Evolutionary conservation across 2,113 vertebrate genomes (phyloP).

Genomic region (Pipa parva): DNA sequence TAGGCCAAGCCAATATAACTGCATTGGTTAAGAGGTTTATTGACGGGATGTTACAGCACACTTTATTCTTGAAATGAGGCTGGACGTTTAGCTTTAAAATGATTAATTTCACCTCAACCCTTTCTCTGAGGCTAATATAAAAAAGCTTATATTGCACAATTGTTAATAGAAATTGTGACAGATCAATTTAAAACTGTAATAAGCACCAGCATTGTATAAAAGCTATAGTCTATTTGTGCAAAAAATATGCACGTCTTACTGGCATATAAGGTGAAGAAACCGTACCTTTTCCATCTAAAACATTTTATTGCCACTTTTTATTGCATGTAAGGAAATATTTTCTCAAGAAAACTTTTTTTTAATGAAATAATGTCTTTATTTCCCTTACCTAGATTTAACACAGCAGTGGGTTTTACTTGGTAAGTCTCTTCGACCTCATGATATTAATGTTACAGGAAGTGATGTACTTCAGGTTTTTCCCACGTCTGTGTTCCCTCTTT

Average conservation of each 20-base stretch:
- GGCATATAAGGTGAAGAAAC: neutral
- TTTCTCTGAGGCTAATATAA: slow-evolving; percentile 13
- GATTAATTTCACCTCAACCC: slow-evolving; percentile 10
- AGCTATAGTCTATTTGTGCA: neutral
- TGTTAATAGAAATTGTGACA: slow-evolving; percentile 13
- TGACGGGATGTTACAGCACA: slow-evolving; percentile 1
- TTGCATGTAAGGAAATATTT: no score
- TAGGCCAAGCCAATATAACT: slow-evolving; percentile 7
- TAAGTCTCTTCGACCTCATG: no score
- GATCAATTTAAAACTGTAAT: slow-evolving; percentile 17
- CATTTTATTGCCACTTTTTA: no score
- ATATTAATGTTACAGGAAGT: no score
- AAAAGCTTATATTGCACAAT: slow-evolving; percentile 10
- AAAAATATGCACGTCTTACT: neutral
- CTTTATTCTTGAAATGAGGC: slow-evolving; percentile 11
- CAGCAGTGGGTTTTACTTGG: no score
- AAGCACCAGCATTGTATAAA: neutral
- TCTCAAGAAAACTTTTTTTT: no score
- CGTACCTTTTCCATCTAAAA: neutral
- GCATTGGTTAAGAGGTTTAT: slow-evolving; percentile 5
- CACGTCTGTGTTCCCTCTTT: no score
- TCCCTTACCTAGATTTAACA: no score
- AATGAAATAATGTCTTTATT: no score
- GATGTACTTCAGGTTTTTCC: no score
- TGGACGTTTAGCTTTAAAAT: slow-evolving; percentile 2